Evolutionary conservation across 2,113 vertebrate genomes (phyloP).

Genomic region (Felis chaus): DNA sequence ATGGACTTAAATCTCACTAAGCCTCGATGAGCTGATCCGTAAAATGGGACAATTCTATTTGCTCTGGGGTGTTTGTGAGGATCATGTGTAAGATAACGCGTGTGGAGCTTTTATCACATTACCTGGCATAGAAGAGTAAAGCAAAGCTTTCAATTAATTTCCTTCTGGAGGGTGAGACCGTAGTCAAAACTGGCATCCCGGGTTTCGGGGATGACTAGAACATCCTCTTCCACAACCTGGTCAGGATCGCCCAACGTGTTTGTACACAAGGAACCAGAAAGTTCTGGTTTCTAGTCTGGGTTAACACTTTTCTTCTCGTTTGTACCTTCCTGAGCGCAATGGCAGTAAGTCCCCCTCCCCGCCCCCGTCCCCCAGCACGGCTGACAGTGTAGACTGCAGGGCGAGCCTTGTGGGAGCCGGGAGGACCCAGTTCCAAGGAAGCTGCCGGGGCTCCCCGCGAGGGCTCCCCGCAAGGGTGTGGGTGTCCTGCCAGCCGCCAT

Average conservation of each 20-base stretch:
- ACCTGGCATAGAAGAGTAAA: not conserved
- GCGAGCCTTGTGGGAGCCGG: not conserved
- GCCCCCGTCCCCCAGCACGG: not conserved
- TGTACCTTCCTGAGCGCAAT: not conserved
- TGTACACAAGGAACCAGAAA: not conserved
- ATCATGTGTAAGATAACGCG: accelerated
- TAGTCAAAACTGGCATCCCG: not conserved
- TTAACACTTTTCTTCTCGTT: not conserved
- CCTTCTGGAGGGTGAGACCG: not conserved
- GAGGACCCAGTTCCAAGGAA: accelerated
- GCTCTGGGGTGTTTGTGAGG: not conserved
- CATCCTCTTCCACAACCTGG: not conserved
- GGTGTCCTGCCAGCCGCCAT: too few species aligned
- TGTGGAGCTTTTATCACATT: not conserved
- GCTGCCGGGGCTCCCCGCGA: too few species aligned
- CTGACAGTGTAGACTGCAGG: not conserved
- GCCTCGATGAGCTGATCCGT: not conserved
- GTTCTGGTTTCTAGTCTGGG: not conserved
- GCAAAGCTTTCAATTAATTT: not conserved
- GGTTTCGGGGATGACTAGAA: not conserved
- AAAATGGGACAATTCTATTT: too few species aligned
- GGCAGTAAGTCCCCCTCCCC: not conserved
- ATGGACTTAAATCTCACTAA: not conserved
- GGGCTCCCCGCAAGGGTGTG: too few species aligned
- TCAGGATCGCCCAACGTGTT: not conserved